A percentile compares a stretch with the other conserved stretches of the same genome.
These are phyloP conservation scores for Drosophila suboccidentalis DNA, from an alignment of 2,888 invertebrate species.

Conservation along the genomic window DNA sequence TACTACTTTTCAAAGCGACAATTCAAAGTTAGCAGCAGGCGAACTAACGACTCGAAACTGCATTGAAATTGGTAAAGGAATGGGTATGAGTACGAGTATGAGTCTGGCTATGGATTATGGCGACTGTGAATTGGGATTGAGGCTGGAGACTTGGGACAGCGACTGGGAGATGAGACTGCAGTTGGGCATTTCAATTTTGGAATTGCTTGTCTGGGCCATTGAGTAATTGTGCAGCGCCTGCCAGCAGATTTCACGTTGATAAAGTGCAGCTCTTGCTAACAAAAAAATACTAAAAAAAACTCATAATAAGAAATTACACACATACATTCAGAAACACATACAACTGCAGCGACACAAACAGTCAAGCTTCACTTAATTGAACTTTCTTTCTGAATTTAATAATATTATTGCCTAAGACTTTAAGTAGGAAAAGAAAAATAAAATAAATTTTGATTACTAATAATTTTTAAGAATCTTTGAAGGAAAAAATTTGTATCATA, in stretches of 20 bases:
- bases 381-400: neutral
- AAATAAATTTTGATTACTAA: too few species aligned
- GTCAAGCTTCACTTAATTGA: slow-evolving; percentile 3
- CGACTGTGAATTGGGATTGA: slow-evolving; percentile 25
- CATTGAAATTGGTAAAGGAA: slow-evolving; percentile 39
- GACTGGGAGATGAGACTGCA: slow-evolving; percentile 33
- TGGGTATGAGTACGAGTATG: slow-evolving; percentile 27
- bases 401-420: too few species aligned
- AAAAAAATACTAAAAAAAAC: slow-evolving; percentile 42
- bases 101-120: slow-evolving; percentile 20
- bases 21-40: slow-evolving; percentile 48
- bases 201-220: slow-evolving; percentile 64
- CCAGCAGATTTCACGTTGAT: slow-evolving; percentile 76
- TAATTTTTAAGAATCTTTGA: too few species aligned
- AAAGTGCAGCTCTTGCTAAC: slow-evolving; percentile 65
- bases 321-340: slow-evolving; percentile 38
- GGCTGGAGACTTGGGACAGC: slow-evolving; percentile 7
- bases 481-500: too few species aligned
- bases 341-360: slow-evolving; percentile 15
- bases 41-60: slow-evolving; percentile 60
- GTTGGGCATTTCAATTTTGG: slow-evolving; percentile 53
- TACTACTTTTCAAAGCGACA: slow-evolving; percentile 40
- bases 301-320: slow-evolving; percentile 77
- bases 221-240: slow-evolving; percentile 79
- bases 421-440: too few species aligned